Percentiles rank a stretch among this genome's conserved stretches.
Evolutionary conservation across 2,797 vertebrate genomes (phyloP).

Genomic region (Tokudaia tokunoshimensis): DNA sequence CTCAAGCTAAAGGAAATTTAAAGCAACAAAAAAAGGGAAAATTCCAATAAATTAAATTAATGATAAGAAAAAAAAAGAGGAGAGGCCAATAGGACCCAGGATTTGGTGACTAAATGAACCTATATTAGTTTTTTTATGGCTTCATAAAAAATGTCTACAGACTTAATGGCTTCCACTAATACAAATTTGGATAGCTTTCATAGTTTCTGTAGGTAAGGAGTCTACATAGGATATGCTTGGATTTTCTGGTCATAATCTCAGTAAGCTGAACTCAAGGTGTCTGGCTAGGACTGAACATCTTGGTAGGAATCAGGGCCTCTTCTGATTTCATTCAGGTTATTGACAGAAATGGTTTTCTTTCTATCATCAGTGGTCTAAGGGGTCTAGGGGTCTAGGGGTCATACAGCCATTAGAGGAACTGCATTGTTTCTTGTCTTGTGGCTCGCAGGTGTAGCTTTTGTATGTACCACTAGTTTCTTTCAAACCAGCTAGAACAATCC

Average conservation of each 20-base stretch:
- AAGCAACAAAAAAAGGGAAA: conserved; percentile 43
- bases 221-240: neutral
- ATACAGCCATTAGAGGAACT: neutral
- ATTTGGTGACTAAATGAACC: neutral
- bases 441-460: neutral
- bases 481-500: neutral
- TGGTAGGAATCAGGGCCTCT: neutral
- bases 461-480: conserved; percentile 26
- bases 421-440: neutral
- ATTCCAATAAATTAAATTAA: neutral
- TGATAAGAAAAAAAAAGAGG: neutral
- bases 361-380: conserved; percentile 4
- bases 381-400: neutral
- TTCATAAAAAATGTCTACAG: conserved; percentile 23
- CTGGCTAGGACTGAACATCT: neutral
- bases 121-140: conserved; percentile 59
- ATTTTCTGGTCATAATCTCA: conserved; percentile 41
- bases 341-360: conserved; percentile 22
- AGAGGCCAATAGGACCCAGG: neutral
- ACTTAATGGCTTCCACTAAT: conserved; percentile 38
- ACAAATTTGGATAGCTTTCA: conserved; percentile 43
- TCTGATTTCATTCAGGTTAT: neutral
- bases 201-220: conserved; percentile 27
- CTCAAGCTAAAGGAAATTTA: conserved; percentile 44
- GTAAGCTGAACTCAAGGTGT: conserved; percentile 32